Evolutionary conservation across 2,797 vertebrate genomes (phyloP), one percentile per base, ranked within the genome.

Genomic region (Tenualosa thibaudeaui): DNA sequence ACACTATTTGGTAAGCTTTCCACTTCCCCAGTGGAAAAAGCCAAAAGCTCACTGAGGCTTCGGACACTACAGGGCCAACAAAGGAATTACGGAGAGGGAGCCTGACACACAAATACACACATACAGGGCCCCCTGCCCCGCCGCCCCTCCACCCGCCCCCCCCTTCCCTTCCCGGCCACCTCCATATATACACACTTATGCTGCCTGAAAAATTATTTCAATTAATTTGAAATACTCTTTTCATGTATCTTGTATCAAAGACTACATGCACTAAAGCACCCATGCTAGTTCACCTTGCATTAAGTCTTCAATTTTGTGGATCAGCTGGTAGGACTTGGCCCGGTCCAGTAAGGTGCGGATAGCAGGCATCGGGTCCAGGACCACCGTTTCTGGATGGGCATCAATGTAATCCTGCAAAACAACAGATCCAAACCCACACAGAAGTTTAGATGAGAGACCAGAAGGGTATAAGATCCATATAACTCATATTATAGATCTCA

Each of bases 301-400:
- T 91, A 96, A 96, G 84, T 96, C 95, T 92, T 99, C 98, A 89
- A 99, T 97, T 91, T 96, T 96, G 88, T 97, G 97, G 90, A 99
- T 97, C 56, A 99, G 96, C 90, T 98, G 97, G 0, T 99, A 99
- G 86, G 98, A 99, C 90, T 97, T 99, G 94, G 97, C 98, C 86
- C 98, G 97, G 92, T 99, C 98, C 85, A 99, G 95, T 86, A 99
- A 94, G 0, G 97, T 99, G 81, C 98, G 96, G 90, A 99, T 99
- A 87, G 98, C 98, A 0, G 98, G 98, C 43, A 99, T 97, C 2
- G 98, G 98, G 88, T 99, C 98, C 91, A 99, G 92, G 87, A 99
- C 93, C 26, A 99, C 97, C 85, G 98, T 99, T 94, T 99, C 97
- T 1, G 98, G 98, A 89, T 99, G 98, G 83, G 97, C 95, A 71